phyloP scores from a whole-genome alignment of 92 coral and sea anemone species.

The Actinostola sp. region DNA sequence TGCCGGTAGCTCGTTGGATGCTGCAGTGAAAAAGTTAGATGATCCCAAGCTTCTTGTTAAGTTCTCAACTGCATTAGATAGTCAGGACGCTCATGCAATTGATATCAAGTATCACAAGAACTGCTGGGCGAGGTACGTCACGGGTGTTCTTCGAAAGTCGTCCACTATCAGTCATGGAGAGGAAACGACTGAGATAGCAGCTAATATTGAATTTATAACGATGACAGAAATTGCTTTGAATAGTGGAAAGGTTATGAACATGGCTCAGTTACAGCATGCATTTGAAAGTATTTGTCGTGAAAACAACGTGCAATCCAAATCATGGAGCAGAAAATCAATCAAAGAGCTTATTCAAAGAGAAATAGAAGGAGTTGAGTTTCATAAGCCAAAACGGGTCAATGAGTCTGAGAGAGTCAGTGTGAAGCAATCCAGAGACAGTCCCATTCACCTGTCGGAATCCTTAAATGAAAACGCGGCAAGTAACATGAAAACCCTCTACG shows the following conservation, averaged over 20 bases:
- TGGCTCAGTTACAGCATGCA: constrained; percentile 34
- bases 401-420: constrained; percentile 55
- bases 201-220: constrained; percentile 37
- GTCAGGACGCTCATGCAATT: constrained; percentile 58
- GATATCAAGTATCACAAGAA: constrained; percentile 64
- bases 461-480: not conserved
- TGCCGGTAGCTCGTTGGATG: constrained; percentile 41
- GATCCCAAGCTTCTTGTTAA: constrained; percentile 43
- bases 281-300: constrained; percentile 16
- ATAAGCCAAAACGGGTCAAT: constrained; percentile 43
- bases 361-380: constrained; percentile 53
- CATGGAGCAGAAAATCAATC: constrained; percentile 19
- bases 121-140: constrained; percentile 41
- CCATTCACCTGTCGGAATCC: constrained; percentile 29
- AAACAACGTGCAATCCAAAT: too few species aligned
- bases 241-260: constrained; percentile 20
- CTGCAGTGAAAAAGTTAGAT: constrained; percentile 21
- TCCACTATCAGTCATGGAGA: constrained; percentile 6
- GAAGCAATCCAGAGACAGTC: constrained; percentile 48
- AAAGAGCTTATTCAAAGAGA: constrained; percentile 51
- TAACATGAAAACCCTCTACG: constrained; percentile 56
- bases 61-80: constrained; percentile 44
- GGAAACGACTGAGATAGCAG: constrained; percentile 31
- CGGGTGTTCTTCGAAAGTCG: constrained; percentile 23
- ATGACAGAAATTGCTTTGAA: constrained; percentile 22